Evolutionary conservation across 2,797 vertebrate species (phyloP).

Genomic region (Peromyscus attwateri): DNA sequence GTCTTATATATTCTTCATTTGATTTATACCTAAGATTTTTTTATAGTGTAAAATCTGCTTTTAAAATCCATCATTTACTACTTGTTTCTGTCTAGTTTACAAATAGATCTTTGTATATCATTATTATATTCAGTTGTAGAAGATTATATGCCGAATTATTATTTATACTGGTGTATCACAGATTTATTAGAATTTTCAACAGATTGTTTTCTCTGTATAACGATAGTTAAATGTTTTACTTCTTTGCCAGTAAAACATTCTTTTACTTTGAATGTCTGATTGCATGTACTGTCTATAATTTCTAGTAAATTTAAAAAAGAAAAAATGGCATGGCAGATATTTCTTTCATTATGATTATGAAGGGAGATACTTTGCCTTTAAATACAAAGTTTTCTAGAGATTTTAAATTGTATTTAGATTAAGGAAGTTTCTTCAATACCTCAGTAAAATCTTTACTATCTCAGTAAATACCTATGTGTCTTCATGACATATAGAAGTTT

Average conservation of each 20-base stretch:
- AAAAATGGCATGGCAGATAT: not conserved
- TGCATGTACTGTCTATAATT: not conserved
- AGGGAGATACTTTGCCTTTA: not conserved
- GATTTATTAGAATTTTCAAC: constrained; percentile 3
- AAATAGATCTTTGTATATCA: not conserved
- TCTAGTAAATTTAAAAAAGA: not conserved
- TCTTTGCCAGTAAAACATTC: not conserved
- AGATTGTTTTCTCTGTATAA: not conserved
- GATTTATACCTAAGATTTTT: not conserved
- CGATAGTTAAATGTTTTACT: not conserved
- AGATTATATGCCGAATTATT: not conserved
- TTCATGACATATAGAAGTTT: not conserved
- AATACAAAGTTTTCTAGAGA: not conserved
- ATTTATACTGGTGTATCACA: not conserved
- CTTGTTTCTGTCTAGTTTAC: not conserved
- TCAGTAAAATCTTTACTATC: not conserved
- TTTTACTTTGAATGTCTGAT: not conserved
- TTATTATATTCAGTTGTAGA: not conserved
- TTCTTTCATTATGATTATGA: not conserved
- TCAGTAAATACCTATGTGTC: too few species aligned
- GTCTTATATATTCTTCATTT: not conserved
- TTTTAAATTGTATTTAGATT: not conserved
- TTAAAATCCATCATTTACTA: not conserved
- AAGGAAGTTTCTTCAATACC: not conserved
- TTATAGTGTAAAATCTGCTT: not conserved